Percentiles rank a stretch among this genome's conserved stretches.
Evolutionary conservation across 1,140 invertebrate species (phyloP).

Genomic region (Diorhabda sublineata): DNA sequence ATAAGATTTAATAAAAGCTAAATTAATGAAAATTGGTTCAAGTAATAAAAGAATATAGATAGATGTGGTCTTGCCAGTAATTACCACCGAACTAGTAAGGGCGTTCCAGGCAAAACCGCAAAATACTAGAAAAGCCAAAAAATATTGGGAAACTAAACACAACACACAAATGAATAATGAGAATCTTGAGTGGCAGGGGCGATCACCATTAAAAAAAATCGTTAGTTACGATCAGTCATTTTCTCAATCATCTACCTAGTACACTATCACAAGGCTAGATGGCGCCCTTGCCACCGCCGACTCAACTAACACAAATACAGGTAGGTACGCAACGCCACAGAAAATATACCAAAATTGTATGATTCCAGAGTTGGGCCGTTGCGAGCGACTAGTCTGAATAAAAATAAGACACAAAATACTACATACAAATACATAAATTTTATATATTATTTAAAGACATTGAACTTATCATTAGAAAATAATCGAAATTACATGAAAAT

Average conservation of each 20-base stretch:
- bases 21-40: slow-evolving; percentile 19
- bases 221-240: slow-evolving; percentile 31
- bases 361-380: slow-evolving; percentile 27
- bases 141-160: slow-evolving; percentile 36
- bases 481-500: slow-evolving; percentile 40
- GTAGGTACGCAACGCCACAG: slow-evolving; percentile 31
- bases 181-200: slow-evolving; percentile 25
- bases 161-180: slow-evolving; percentile 35
- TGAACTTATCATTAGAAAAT: slow-evolving; percentile 28
- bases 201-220: slow-evolving; percentile 18
- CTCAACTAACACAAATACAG: slow-evolving; percentile 37
- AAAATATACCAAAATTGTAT: slow-evolving; percentile 21
- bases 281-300: slow-evolving; percentile 28
- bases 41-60: slow-evolving; percentile 27
- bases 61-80: slow-evolving; percentile 42
- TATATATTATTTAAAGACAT: slow-evolving; percentile 32
- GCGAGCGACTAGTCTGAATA: slow-evolving; percentile 41
- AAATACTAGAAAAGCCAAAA: slow-evolving; percentile 36
- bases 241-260: slow-evolving; percentile 26
- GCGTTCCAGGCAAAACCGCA: slow-evolving; percentile 41
- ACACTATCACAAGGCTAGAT: slow-evolving; percentile 34
- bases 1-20: slow-evolving; percentile 9
- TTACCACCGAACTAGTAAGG: slow-evolving; percentile 34
- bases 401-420: slow-evolving; percentile 43
- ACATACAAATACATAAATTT: slow-evolving; percentile 44